These are phyloP conservation scores for Argyresthia albistria DNA, from an alignment of 2,888 invertebrate species.

Conservation along the genomic window DNA sequence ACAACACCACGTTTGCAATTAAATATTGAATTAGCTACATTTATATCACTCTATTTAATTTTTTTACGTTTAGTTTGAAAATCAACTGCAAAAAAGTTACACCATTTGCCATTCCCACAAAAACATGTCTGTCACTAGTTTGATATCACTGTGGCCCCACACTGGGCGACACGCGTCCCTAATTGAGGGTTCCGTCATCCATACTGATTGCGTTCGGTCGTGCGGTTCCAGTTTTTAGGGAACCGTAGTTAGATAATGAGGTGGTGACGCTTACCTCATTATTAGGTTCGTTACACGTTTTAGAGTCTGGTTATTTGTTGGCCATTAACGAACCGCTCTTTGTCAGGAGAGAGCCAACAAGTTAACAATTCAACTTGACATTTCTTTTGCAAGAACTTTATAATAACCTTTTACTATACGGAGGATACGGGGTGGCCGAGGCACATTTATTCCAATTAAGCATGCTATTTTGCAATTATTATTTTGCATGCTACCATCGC, in stretches of 20 bases:
- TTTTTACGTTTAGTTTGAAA: no score
- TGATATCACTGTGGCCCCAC: background rate
- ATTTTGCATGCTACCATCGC: background rate
- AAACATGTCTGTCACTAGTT: constrained; percentile 13
- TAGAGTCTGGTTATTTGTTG: background rate
- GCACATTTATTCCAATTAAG: no score
- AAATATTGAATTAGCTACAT: no score
- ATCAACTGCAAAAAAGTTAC: no score
- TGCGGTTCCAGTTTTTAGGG: constrained; percentile 1
- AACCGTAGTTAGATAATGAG: background rate
- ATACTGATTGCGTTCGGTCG: background rate
- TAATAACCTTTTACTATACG: no score
- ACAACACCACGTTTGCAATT: no score
- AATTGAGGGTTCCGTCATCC: constrained; percentile 3
- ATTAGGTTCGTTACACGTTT: background rate
- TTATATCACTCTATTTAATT: no score
- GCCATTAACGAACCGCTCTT: background rate
- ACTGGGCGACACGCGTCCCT: constrained; percentile 2
- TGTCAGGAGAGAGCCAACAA: no score
- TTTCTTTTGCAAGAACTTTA: no score
- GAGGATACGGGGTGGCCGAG: no score
- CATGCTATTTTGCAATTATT: background rate
- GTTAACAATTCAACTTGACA: no score
- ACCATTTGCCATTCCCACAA: background rate
- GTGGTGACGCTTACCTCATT: background rate